These are phyloP conservation scores for Pherbina coryleti DNA, from an alignment of 2,888 invertebrate genomes.

Conservation along the genomic window DNA sequence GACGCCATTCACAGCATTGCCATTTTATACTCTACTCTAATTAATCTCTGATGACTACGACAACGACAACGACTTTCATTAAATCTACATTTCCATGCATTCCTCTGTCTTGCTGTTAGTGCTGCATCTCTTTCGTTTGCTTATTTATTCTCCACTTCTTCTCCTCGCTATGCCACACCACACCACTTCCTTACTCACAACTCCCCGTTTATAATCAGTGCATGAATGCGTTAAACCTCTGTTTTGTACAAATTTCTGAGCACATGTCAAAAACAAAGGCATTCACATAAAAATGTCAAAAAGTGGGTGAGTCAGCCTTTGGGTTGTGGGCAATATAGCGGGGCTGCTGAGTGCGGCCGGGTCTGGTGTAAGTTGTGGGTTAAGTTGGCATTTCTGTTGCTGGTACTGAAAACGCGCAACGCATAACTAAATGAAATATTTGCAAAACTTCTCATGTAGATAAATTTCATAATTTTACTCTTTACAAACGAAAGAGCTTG, in stretches of 20 bases:
- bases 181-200: not conserved
- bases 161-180: not conserved
- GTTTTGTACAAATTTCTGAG: not conserved
- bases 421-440: not conserved
- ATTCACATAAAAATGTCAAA: conserved; percentile 8
- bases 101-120: not conserved
- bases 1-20: not conserved
- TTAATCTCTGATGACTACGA: not conserved
- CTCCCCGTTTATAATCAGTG: conserved; percentile 5
- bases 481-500: conserved; percentile 1
- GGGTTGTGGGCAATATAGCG: not conserved
- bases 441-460: conserved; percentile 2
- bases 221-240: not conserved
- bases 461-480: conserved; percentile 11
- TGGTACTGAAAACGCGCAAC: not conserved
- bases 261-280: conserved; percentile 6
- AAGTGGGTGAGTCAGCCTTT: not conserved
- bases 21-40: not conserved
- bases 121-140: not conserved
- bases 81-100: not conserved
- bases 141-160: not conserved
- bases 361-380: not conserved
- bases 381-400: not conserved
- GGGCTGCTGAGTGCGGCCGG: not conserved
- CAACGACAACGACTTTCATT: not conserved